phyloP scores from a whole-genome alignment of 1,140 invertebrate genomes.

The Anastatus disparis region DNA sequence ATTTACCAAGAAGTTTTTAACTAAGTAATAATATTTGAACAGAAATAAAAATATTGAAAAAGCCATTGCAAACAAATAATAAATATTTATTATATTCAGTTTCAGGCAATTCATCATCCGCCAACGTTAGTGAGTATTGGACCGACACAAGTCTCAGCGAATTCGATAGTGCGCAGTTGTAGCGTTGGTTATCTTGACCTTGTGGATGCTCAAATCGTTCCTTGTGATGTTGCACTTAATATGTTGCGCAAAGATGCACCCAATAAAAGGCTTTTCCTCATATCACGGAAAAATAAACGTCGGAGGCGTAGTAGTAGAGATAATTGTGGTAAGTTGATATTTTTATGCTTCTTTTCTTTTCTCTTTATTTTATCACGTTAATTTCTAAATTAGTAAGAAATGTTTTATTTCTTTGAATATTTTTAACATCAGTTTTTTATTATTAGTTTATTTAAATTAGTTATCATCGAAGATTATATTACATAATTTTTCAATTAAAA shows the following conservation, averaged over 20 bases:
- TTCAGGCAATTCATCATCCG: slow-evolving; percentile 67
- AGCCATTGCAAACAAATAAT: no score
- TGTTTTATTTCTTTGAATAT: no score
- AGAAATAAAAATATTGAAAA: no score
- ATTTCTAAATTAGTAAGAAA: no score
- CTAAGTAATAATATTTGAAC: no score
- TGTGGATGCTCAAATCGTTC: slow-evolving; percentile 78
- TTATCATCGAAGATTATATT: no score
- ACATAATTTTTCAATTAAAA: no score
- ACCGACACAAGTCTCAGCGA: slow-evolving; percentile 69
- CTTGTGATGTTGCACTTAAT: slow-evolving; percentile 76
- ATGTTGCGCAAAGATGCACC: slow-evolving; percentile 78
- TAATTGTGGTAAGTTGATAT: neutral
- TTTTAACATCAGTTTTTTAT: no score
- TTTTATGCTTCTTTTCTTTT: no score
- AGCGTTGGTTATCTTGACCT: slow-evolving; percentile 86
- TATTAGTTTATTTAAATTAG: no score
- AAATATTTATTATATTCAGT: slow-evolving; percentile 14
- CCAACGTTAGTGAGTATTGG: slow-evolving; percentile 75
- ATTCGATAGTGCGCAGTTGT: slow-evolving; percentile 83
- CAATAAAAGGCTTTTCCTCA: slow-evolving; percentile 77
- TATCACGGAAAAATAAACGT: slow-evolving; percentile 72
- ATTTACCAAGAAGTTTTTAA: no score
- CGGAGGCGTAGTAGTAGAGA: slow-evolving; percentile 54
- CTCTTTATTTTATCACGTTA: no score